phyloP scores from a whole-genome alignment of 92 coral and sea anemone genomes.

The Isaurus tuberculatus region DNA sequence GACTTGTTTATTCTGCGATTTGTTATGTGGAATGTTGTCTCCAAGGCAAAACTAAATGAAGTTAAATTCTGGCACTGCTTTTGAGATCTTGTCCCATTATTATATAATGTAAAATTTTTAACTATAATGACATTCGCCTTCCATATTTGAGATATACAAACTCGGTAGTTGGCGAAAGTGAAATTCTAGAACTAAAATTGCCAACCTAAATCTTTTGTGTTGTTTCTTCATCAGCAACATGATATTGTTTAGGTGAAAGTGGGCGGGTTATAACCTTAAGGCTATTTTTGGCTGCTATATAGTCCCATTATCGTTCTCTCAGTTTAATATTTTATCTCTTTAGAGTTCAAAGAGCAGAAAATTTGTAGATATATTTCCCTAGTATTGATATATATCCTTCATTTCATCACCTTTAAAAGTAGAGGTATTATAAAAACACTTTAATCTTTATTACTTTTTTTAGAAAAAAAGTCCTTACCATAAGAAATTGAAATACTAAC shows the following conservation, averaged over 20 bases:
- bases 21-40: slow-evolving; percentile 42
- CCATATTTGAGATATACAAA: neutral
- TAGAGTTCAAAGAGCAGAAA: too few species aligned
- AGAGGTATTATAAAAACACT: too few species aligned
- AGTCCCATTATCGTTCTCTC: neutral
- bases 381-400: too few species aligned
- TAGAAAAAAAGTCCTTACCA: too few species aligned
- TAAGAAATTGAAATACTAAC: too few species aligned
- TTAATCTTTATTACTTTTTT: too few species aligned
- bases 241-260: slow-evolving; percentile 13
- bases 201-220: neutral
- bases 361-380: too few species aligned
- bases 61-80: neutral
- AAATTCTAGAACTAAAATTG: slow-evolving; percentile 27
- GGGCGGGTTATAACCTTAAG: neutral
- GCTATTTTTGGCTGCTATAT: neutral
- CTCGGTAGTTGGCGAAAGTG: neutral
- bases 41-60: slow-evolving; percentile 1
- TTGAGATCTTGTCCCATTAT: neutral
- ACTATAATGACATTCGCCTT: neutral
- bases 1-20: slow-evolving; percentile 29
- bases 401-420: too few species aligned
- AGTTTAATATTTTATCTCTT: neutral
- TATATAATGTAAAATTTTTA: neutral
- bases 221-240: neutral